Base-by-base conservation (phyloP, 2,797 vertebrate species). In the Ptychadena robeensis region DNA sequence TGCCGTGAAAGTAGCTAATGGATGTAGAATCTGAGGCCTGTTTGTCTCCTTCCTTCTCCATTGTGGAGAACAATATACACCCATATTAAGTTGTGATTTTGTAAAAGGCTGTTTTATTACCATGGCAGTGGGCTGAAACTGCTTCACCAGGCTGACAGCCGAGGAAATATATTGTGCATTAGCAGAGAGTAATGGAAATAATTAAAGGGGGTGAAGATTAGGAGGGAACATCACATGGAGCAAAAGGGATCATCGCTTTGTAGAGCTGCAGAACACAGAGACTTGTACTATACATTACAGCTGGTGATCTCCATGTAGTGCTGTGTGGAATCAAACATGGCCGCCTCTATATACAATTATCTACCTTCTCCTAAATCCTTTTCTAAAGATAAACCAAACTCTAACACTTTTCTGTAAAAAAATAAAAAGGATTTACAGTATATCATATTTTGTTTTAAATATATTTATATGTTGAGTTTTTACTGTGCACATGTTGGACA, bases 111-210 rank as follows among this genome's bases (percentile, higher is more conserved):
- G 86, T 57, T 73, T 81, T 87, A 83, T 86, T 89, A 82, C 63
- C 81, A 66, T 67, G 73, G 85, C 34, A 85, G 82, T 3, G 1
- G 88, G 86, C 86, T 86, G 80, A 89, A 88, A 87, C 78, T 66
- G 80, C 86, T 79, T 71, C 77, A 61, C 80, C 67, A 81, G 78
- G 71, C 85, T 86, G 89, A 86, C 88, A 90, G 87, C 82, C 82
- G 68, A 87, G 83, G 85, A 83, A 85, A 85, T 85, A 84, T 85
- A 86, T 81, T 7, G 66, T 70, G 85, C 7, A 0, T 69, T 88
- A 87, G 75, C 85, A 80, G n/a, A 18, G 77, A 88, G 82, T 80
- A 88, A 89, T 76, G 85, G 86, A 85, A 89, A 89, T 88, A 88
- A 90, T 88, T 87, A 87, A 86, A 89, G 83, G 79, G 82, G 79